phyloP scores from a whole-genome alignment of 2,888 invertebrate genomes.

The Camptogramma bilineatum region DNA sequence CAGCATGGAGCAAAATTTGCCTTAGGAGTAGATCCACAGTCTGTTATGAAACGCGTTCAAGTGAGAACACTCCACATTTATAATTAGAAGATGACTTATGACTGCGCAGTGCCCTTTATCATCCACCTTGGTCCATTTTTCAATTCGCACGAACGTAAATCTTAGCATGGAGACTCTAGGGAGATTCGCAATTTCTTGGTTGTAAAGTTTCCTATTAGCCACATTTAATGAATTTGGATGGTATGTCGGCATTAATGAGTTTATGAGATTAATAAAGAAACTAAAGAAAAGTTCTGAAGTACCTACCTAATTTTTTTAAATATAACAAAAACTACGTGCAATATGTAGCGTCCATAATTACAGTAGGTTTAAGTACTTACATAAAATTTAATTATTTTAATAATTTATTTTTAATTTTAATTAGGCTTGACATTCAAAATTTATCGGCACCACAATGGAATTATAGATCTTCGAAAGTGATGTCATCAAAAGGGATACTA shows the following conservation, averaged over 20 bases:
- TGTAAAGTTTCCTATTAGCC: slow-evolving; percentile 60
- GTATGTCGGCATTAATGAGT: slow-evolving; percentile 43
- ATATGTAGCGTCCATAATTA: too few species aligned
- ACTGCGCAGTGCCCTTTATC: slow-evolving; percentile 59
- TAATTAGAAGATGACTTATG: slow-evolving; percentile 58
- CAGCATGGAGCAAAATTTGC: too few species aligned
- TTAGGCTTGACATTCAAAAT: too few species aligned
- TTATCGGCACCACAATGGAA: too few species aligned
- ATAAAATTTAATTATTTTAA: too few species aligned
- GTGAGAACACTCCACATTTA: slow-evolving; percentile 9
- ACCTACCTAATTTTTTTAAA: too few species aligned
- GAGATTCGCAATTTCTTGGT: slow-evolving; percentile 51
- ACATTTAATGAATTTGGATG: slow-evolving; percentile 52
- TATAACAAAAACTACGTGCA: too few species aligned
- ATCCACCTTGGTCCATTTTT: slow-evolving; percentile 63
- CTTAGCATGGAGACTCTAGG: slow-evolving; percentile 56
- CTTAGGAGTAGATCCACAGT: background rate
- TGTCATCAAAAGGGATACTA: too few species aligned
- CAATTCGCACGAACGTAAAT: slow-evolving; percentile 63
- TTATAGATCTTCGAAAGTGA: too few species aligned
- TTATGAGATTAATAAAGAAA: slow-evolving; percentile 30
- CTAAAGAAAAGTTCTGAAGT: too few species aligned
- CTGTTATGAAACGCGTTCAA: background rate
- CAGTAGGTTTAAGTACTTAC: too few species aligned
- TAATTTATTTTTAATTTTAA: too few species aligned